Base-by-base conservation (phyloP, 2,797 vertebrate genomes). In the Huso huso region DNA sequence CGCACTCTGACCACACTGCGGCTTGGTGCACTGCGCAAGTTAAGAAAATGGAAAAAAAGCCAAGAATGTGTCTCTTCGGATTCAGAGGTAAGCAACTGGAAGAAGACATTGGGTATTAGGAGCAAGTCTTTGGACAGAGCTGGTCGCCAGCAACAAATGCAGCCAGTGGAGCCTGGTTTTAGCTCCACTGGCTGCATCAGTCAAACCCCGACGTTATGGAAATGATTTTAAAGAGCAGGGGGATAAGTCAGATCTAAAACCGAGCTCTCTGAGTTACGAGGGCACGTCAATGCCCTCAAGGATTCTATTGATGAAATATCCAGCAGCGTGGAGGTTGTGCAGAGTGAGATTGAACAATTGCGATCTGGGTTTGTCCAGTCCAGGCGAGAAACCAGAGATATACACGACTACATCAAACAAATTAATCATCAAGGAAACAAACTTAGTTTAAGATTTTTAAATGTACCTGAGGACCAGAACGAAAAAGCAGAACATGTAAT, bases 151-250 rank as follows among this genome's bases (percentile, higher is more conserved):
- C 94, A 94, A 70, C 97, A 97, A 77, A 87, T 92, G 58, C 90
- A 82, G 13, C 84, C 91, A 6, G 78, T 97, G 13, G 96, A 99
- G 76, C 94, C 96, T 9, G 90, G 94, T 10, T 99, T 95, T 74
- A 98, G 95, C 73, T 98, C 97, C 0, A 96, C 95, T 1, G 94
- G 95, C 68, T 97, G 95, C 77, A 96, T 98, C 78, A 98, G 92
- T 81, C 95, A 99, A 78, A 99, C 97, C 6, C 96, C 7, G 95
- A 99, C 82, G 95, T 99, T 68, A 99, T 99, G 97, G 97, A 99
- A 84, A 99, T 99, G 96, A 99, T 99, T 73, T 99, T 71, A 99
- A 98, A 80, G 97, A 99, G 76, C 96, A 99, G 80, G 97, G 97
- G 97, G 62, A 99, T 99, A 78, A 98, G 96, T 81, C 97, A 99